phyloP scores from a whole-genome alignment of 2,113 vertebrate genomes.

The Puntigrus tetrazona region DNA sequence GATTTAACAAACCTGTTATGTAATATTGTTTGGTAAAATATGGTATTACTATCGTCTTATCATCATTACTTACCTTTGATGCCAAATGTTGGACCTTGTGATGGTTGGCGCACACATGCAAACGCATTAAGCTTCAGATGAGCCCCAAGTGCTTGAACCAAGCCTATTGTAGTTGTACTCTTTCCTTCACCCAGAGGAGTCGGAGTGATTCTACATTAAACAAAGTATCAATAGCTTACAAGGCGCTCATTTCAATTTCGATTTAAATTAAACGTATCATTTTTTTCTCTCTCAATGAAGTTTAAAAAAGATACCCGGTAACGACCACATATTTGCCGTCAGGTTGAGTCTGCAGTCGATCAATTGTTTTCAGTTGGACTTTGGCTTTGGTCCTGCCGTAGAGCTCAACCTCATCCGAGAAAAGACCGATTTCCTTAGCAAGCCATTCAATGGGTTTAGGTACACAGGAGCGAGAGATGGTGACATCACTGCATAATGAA shows the following conservation, averaged over 20 bases:
- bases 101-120: slow-evolving; percentile 96
- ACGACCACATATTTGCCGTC: slow-evolving; percentile 97
- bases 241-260: too few species aligned
- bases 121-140: slow-evolving; percentile 92
- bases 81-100: slow-evolving; percentile 97
- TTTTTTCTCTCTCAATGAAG: too few species aligned
- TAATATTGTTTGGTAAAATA: neutral
- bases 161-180: slow-evolving; percentile 93
- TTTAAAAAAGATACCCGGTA: slow-evolving; percentile 88
- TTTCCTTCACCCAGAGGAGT: slow-evolving; percentile 97
- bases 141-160: slow-evolving; percentile 92
- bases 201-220: slow-evolving; percentile 87
- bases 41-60: neutral
- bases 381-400: slow-evolving; percentile 96
- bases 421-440: slow-evolving; percentile 85
- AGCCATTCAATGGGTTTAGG: slow-evolving; percentile 84
- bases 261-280: too few species aligned
- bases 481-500: slow-evolving; percentile 83
- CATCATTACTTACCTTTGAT: slow-evolving; percentile 85
- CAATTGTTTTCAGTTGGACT: slow-evolving; percentile 81
- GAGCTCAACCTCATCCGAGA: slow-evolving; percentile 87
- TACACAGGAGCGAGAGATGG: slow-evolving; percentile 86
- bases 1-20: too few species aligned
- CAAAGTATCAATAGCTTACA: slow-evolving; percentile 26
- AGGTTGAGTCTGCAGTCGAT: slow-evolving; percentile 82